Evolutionary conservation across 1,140 invertebrate genomes (phyloP), one percentile per base, ranked within the genome.

Genomic region (Heliconius congener): DNA sequence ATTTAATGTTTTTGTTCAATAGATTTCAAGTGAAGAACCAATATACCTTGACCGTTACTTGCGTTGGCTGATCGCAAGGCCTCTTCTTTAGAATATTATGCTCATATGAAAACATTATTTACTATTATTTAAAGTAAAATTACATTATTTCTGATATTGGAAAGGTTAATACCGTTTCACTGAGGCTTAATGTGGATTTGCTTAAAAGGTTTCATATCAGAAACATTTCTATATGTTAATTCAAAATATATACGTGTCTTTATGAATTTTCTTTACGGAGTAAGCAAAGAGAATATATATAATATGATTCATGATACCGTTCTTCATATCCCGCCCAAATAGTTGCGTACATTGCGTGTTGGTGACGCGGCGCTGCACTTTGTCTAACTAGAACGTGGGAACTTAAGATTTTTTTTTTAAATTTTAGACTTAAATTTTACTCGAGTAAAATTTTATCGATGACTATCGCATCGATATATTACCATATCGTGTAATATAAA

Each of bases 51-150:
- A 90, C 89, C 82, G 74, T 76, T 74, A 19, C 52, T 71, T 83
- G 83, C 72, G 71, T 52, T 77, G 73, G 75, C 80, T 34, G 73
- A 79, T 27, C 57, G 57, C 79, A 78, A 80, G 86, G 85, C 88
- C 91, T 91, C 90, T 88, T 72, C 75, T 80, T 57, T 77, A 87
- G 86, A 80, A 80, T 76, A 83, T 87, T 86, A 87, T 86, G 84
- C 87, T 90, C 88, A 88, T 88, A 90, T 90, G 80, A 84, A 82
- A 85, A 73, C 78, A 57, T 77, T 42, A 66, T 55, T 57, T 80
- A 83, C 30, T 73, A 73, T 71, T 76, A 71, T 77, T 73, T 71
- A 30, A 66, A 71, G 27, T 75, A 42, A 74, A 57, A 55, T 55
- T 34, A 74, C 13, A 50, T 74, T 27, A 74, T 66, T 71, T 76